Conservation (phyloP, 2,113 vertebrate genomes). For the Alosa alosa region DNA sequence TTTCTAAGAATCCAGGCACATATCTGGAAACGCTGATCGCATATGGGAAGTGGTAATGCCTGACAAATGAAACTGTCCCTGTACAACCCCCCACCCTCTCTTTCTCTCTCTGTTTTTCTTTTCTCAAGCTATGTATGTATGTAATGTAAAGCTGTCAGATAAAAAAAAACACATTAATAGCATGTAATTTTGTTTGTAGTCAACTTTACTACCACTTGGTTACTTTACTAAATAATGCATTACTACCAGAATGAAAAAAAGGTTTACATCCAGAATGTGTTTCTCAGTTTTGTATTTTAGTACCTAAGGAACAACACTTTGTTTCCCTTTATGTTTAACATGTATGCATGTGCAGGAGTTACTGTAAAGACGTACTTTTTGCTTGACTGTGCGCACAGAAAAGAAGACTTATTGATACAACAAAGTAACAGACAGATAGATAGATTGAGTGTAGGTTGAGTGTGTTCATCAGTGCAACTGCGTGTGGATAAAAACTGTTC, state of each 20-base stretch:
- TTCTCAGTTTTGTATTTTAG: not conserved
- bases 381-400: not conserved
- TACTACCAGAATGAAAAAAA: not conserved
- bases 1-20: conserved; percentile 12
- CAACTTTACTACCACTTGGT: too few species aligned
- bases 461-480: too few species aligned
- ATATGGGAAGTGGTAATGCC: not conserved
- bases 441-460: too few species aligned
- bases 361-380: not conserved
- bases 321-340: not conserved
- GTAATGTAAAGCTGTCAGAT: too few species aligned
- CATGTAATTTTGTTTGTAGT: too few species aligned
- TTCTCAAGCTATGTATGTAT: too few species aligned
- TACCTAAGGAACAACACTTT: not conserved
- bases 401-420: not conserved
- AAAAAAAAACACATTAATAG: too few species aligned
- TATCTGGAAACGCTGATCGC: not conserved
- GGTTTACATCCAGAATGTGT: too few species aligned
- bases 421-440: too few species aligned
- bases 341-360: not conserved
- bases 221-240: too few species aligned
- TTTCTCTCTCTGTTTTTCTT: not conserved
- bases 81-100: not conserved
- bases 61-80: not conserved
- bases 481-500: too few species aligned